Conservation (phyloP, 2,113 vertebrate species). For the Benitochromis conjunctus region DNA sequence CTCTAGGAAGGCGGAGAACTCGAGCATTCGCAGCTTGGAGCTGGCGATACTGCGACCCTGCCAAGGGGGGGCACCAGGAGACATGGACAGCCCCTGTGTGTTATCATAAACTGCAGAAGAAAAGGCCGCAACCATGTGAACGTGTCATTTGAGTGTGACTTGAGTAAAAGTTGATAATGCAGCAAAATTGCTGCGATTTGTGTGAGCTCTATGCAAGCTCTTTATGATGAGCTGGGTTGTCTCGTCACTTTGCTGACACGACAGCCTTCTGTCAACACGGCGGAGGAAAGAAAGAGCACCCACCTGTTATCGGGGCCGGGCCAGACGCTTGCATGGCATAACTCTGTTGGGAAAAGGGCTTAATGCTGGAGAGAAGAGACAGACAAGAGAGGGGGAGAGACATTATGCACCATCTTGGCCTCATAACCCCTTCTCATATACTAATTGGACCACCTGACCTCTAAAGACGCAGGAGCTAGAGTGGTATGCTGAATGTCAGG, state of each 20-base stretch:
- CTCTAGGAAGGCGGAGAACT: slow-evolving; percentile 94
- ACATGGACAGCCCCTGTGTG: slow-evolving; percentile 78
- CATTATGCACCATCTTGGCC: slow-evolving; percentile 43
- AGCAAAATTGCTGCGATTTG: background rate
- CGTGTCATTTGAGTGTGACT: background rate
- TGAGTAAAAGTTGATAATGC: background rate
- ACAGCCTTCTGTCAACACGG: slow-evolving; percentile 46
- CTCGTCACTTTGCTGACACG: slow-evolving; percentile 7
- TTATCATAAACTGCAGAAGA: slow-evolving; percentile 82
- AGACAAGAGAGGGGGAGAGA: slow-evolving; percentile 41
- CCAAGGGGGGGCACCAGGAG: slow-evolving; percentile 82
- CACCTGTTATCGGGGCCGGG: slow-evolving; percentile 85
- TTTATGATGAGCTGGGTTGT: background rate
- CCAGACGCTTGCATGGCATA: slow-evolving; percentile 83
- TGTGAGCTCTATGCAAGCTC: background rate
- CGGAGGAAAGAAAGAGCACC: slow-evolving; percentile 18
- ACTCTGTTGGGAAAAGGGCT: slow-evolving; percentile 90
- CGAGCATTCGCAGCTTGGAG: slow-evolving; percentile 91
- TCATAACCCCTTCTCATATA: slow-evolving; percentile 37
- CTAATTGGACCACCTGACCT: slow-evolving; percentile 62
- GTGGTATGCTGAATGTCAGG: slow-evolving; percentile 26
- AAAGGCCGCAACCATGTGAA: background rate
- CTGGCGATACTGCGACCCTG: slow-evolving; percentile 90
- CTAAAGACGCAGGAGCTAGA: slow-evolving; percentile 28
- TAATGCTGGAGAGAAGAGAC: slow-evolving; percentile 79